Evolutionary conservation across 2,888 invertebrate species (phyloP), one percentile per base, ranked within the genome.

Genomic region (Celastrina argiolus): DNA sequence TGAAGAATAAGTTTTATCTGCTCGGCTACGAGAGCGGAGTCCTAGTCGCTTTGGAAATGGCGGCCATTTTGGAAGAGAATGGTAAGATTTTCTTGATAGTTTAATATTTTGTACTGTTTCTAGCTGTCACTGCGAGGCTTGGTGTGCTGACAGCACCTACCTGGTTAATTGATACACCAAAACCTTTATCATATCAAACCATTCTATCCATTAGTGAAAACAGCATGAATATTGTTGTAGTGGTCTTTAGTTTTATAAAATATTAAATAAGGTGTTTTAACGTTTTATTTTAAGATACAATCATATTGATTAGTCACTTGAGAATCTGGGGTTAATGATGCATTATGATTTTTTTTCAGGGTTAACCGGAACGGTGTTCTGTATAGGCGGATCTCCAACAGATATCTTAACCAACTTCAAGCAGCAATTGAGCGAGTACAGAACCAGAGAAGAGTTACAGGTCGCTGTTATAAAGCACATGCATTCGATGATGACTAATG

Each of bases 331-430:
- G 12, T 45, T 8, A 42, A 31, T 45, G 18, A 45, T 8, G 10
- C 10, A 39, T 14, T 8, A n/a, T n/a, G 12, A 7, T 22, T 34
- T 4, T 61, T 10, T 68, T 65, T 0, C 72, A 86, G 87, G 82
- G 64, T 68, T 79, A 14, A 75, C 70, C 0, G 84, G 85, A 26
- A 81, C 79, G 22, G 76, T 85, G 0, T 85, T 75, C 69, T 81
- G 81, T 58, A 66, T 85, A 26, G 86, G 86, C 2, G 80, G 78
- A 51, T 72, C 75, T 22, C 85, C 85, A 5, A 75, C 75, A 7
- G 81, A 76, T n/a, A 71, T 80, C 34, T 64, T 71, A 14, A 59
- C 42, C 0, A 66, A 67, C 2, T 66, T 83, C 1, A 73, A 77
- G 18, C 67, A 73, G 3, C 71, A 77, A 22, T 39, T 79, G 10